Evolutionary conservation across 2,888 invertebrate species (phyloP), one percentile per base, ranked within the genome.

Genomic region (Pharmacophagus antenor): DNA sequence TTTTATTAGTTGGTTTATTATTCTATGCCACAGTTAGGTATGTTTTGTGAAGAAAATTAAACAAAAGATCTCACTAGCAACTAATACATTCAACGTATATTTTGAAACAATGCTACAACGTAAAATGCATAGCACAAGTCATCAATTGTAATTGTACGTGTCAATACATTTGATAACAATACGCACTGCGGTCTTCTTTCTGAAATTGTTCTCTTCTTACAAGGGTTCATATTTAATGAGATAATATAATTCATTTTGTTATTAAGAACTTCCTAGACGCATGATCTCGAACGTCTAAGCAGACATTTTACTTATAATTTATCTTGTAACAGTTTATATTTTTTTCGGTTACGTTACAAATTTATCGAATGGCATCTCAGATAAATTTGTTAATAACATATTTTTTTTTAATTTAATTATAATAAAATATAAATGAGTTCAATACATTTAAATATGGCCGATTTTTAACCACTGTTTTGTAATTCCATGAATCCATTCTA

Each of bases 81-180:
- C 37, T n/a, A n/a, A n/a, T n/a, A n/a, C 15, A 37, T n/a, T 51
- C n/a, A 17, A 21, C 6, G 23, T 48, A 27, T 62, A 41, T 46
- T 62, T 22, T 51, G 53, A 37, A 51, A 63, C 62, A 56, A 49
- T 56, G 57, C 49, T 53, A 22, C 17, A n/a, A 46, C 15, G 62
- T 58, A 65, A 66, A 54, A 60, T 54, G 65, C 71, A 71, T 74
- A 71, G 59, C 64, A 74, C 77, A 70, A 84, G 80, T 85, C 83
- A 85, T 82, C 71, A 72, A 61, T 65, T 65, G 67, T 84, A 83
- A 84, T 84, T 81, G 75, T 71, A 73, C 63, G 68, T 71, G 72
- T 73, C 70, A 69, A 73, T 70, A 70, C 64, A 58, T 46, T 41
- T 31, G 6, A 58, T 61, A 58, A 70, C 66, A 69, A 70, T 71